These are phyloP conservation scores for Rapana venosa DNA, from an alignment of 2,888 invertebrate species.

Conservation along the genomic window DNA sequence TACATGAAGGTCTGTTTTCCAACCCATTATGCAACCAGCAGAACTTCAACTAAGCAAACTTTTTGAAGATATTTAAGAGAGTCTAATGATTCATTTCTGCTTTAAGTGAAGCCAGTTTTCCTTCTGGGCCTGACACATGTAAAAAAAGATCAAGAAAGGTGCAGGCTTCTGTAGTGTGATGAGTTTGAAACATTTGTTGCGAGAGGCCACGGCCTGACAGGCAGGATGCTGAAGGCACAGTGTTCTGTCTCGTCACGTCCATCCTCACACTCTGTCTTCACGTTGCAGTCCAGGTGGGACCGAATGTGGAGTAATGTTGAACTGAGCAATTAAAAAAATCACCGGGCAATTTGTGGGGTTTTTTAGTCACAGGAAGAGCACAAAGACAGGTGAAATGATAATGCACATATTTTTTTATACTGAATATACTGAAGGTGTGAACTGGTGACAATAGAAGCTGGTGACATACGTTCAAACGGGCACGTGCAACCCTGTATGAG, in stretches of 20 bases:
- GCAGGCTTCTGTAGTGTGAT: neutral
- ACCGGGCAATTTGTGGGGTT: neutral
- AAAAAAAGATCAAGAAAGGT: neutral
- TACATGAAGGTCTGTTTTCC: neutral
- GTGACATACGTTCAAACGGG: neutral
- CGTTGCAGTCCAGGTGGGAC: neutral
- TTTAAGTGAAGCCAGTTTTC: neutral
- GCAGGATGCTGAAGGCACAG: slow-evolving; percentile 26
- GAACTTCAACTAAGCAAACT: neutral
- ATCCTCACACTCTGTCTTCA: neutral
- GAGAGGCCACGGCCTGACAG: neutral
- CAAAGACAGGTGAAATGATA: neutral
- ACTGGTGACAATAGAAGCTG: neutral
- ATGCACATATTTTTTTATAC: neutral
- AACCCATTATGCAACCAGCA: neutral
- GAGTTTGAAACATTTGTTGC: neutral
- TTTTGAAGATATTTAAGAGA: neutral
- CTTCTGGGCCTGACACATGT: neutral
- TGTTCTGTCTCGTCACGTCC: slow-evolving; percentile 20
- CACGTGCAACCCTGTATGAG: neutral
- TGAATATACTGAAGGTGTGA: neutral
- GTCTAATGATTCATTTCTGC: neutral
- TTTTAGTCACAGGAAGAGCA: neutral
- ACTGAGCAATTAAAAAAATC: neutral
- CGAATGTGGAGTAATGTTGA: neutral